Evolutionary conservation across 2,888 invertebrate genomes (phyloP).

Genomic region (Euphydryas editha): DNA sequence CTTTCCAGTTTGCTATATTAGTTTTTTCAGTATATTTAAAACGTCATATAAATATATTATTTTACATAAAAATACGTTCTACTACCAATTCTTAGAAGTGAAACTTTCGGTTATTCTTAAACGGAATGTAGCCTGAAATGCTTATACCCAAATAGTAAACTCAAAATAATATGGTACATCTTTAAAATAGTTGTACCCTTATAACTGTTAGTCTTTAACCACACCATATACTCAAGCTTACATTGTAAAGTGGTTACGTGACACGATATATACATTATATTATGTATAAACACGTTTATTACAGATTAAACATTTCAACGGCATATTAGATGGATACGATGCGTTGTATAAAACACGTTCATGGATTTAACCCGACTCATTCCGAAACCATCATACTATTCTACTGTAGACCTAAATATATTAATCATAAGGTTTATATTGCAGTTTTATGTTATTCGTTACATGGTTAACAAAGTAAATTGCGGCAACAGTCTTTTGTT

Average conservation of each 20-base stretch:
- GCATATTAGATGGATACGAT: constrained; percentile 27
- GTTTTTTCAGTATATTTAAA: no score
- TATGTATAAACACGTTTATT: constrained; percentile 22
- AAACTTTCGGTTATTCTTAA: background rate
- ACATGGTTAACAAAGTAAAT: constrained; percentile 34
- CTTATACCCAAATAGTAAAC: background rate
- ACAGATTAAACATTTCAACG: constrained; percentile 30
- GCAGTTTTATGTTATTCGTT: constrained; percentile 8
- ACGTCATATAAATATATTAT: no score
- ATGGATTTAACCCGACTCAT: constrained; percentile 38
- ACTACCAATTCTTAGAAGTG: background rate
- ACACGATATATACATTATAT: constrained; percentile 11
- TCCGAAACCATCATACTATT: constrained; percentile 34
- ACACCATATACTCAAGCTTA: background rate
- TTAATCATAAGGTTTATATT: constrained; percentile 31
- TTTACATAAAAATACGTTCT: no score
- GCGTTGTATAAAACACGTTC: constrained; percentile 22
- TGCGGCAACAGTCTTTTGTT: constrained; percentile 35
- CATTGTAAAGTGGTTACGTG: constrained; percentile 15
- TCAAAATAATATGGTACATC: background rate
- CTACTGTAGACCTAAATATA: constrained; percentile 28
- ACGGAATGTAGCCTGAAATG: no score
- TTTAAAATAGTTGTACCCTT: constrained; percentile 2
- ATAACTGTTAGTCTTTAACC: constrained; percentile 5
- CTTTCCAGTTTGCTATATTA: no score